These are phyloP conservation scores for Hirundichthys speculiger DNA, from an alignment of 2,113 vertebrate genomes.

Conservation along the genomic window DNA sequence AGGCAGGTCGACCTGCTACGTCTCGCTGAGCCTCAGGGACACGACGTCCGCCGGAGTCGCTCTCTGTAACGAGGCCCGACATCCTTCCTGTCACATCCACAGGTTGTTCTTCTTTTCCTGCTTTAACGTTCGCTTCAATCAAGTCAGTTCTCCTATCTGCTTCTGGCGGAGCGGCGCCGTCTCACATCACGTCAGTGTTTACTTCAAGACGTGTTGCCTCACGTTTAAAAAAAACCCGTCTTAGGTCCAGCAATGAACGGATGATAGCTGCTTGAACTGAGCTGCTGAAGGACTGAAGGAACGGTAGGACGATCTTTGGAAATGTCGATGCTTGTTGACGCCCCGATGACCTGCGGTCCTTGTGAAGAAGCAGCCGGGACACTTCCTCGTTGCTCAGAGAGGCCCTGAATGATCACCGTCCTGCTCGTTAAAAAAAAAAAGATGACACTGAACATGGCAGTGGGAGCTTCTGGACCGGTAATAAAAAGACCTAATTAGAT, in stretches of 20 bases:
- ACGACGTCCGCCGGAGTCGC: neutral
- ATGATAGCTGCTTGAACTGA: neutral
- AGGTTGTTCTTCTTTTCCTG: slow-evolving; percentile 17
- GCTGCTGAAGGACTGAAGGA: neutral
- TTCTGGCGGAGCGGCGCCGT: neutral
- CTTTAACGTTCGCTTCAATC: slow-evolving; percentile 10
- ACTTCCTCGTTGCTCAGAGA: too few species aligned
- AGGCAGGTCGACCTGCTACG: neutral
- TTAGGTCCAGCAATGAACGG: too few species aligned
- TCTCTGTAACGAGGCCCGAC: slow-evolving; percentile 10
- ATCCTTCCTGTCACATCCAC: slow-evolving; percentile 8
- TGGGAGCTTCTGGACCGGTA: too few species aligned
- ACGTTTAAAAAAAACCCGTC: too few species aligned
- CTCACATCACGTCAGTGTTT: neutral
- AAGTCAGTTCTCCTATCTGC: neutral
- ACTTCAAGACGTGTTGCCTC: too few species aligned
- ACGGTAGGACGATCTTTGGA: neutral
- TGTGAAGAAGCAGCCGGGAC: too few species aligned
- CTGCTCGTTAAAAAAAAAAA: too few species aligned
- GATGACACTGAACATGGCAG: too few species aligned
- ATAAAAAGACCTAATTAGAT: slow-evolving; percentile 22
- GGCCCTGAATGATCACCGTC: too few species aligned
- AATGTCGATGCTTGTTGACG: neutral
- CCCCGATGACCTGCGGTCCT: too few species aligned
- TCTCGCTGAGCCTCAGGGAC: neutral